Base-by-base conservation (phyloP, 2,888 invertebrate genomes). In the Dicyrtomina minuta region DNA sequence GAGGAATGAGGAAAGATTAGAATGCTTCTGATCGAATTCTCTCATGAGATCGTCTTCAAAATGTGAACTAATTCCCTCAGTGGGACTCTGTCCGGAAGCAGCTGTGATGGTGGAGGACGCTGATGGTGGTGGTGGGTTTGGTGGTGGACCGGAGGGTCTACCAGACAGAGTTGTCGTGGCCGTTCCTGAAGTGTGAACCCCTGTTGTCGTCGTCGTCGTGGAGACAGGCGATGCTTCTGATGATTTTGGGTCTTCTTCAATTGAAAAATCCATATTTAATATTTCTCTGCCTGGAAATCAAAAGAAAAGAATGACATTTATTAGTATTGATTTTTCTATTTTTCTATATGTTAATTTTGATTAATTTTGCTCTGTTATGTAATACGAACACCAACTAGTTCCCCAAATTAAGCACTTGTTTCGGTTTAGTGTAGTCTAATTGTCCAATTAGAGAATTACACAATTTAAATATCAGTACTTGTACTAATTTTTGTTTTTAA, bases 11-110 rank as follows among this genome's bases (percentile, higher is more conserved):
- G 75, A 72, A 27, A 75, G 26, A 33, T 75, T 75, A 10, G 72
- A 66, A 17, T 71, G 72, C 56, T 76, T 75, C 46, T 72, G 69
- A 43, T 74, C 67, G 22, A 75, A 72, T 24, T 73, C 72, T 20
- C 68, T 58, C 65, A 75, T 66, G n/a, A 76, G 64, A 53, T 75
- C 72, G 41, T 76, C 66, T 56, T 46, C 66, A 55, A 56, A 66
- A 58, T 58, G 24, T 13, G 43, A 44, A 27, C 58, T 44, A 13
- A 56, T 58, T 6, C 56, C 66, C 22, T 24, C 56, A n/a, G n/a
- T 8, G 8, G 8, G 20, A 20, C 43, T 5, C n/a, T 17, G 10
- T 20, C 15, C 6, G 51, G 51, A 2, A 51, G 20, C 24, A 3
- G 17, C 20, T 20, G 10, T 15, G 51, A 51, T 22, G 20, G 22